Base-by-base conservation (phyloP, 2,888 invertebrate species). In the Omphaloscelis lunosa region DNA sequence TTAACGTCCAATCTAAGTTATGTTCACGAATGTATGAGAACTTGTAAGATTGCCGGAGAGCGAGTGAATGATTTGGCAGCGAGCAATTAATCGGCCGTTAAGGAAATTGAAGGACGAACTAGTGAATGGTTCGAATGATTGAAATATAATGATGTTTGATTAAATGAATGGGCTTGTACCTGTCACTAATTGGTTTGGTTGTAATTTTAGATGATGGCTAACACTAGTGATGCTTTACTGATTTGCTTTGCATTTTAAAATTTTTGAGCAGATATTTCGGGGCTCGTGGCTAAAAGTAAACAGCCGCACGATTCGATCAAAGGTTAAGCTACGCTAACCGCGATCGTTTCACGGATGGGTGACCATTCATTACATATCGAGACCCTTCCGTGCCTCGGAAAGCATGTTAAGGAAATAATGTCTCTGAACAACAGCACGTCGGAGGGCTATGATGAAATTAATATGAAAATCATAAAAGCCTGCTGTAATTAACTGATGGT, bases 51-150 rank as follows among this genome's bases (percentile, higher is more conserved):
- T 84, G 86, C 78, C 72, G 66, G 72, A n/a, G 81, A 83, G 67
- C 79, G 80, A 87, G 75, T 88, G 87, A 87, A 86, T 85, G 88
- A 87, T 87, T 85, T 86, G 81, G 86, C 88, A 86, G 81, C 61
- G 23, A 0, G 78, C 83, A 86, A 87, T 87, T 87, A 87, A 87
- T 87, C 79, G 88, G 53, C 75, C 67, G 72, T 79, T 80, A 74
- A 77, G 62, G 75, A 72, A 77, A 86, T 85, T 80, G 85, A 87
- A 87, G 87, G 87, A 78, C 84, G 74, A 45, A 23, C n/a, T 1
- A 80, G 85, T 86, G 88, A 87, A 87, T 70, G 87, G 86, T 81
- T 84, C 45, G 78, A 76, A 79, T 88, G 87, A 87, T 84, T 88
- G 87, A 87, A 87, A 79, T 87, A 86, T 87, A 84, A 84, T 81